Evolutionary conservation across 2,113 vertebrate genomes (phyloP).

Genomic region (Felis chaus): DNA sequence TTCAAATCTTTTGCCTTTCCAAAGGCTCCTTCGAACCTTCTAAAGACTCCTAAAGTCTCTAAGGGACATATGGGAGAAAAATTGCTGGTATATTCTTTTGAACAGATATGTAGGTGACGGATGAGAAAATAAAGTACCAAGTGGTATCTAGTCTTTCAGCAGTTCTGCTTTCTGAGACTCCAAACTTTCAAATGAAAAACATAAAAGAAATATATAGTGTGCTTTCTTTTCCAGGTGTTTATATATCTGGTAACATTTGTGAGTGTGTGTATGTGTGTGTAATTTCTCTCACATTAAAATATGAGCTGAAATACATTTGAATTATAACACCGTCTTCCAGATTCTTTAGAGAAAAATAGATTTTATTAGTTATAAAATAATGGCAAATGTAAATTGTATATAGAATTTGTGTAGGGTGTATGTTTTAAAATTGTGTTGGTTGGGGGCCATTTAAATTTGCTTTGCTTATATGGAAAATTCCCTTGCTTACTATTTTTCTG

Average conservation of each 20-base stretch:
- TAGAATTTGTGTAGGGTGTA: background rate
- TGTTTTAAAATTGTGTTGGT: conserved; percentile 52
- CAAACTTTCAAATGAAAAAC: background rate
- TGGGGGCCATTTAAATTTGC: background rate
- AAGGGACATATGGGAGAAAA: background rate
- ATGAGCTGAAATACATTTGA: conserved; percentile 17
- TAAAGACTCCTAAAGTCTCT: background rate
- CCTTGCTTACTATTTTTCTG: conserved; percentile 25
- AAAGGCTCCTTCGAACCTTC: background rate
- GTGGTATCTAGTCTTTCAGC: background rate
- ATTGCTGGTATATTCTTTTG: background rate
- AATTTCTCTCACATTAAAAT: conserved; percentile 16
- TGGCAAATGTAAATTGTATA: conserved; percentile 8
- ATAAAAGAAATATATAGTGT: background rate
- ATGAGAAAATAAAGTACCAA: background rate
- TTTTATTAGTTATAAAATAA: conserved; percentile 35
- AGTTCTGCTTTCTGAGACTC: background rate
- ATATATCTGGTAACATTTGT: background rate
- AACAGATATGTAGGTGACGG: background rate
- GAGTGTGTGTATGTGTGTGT: background rate
- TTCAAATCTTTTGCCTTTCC: conserved; percentile 31
- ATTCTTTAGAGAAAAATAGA: conserved; percentile 9
- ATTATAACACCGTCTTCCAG: background rate
- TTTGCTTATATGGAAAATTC: conserved; percentile 51
- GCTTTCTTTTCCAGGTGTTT: background rate